These are phyloP conservation scores for Serrognathus titanus DNA, from an alignment of 2,888 invertebrate genomes.

Conservation along the genomic window DNA sequence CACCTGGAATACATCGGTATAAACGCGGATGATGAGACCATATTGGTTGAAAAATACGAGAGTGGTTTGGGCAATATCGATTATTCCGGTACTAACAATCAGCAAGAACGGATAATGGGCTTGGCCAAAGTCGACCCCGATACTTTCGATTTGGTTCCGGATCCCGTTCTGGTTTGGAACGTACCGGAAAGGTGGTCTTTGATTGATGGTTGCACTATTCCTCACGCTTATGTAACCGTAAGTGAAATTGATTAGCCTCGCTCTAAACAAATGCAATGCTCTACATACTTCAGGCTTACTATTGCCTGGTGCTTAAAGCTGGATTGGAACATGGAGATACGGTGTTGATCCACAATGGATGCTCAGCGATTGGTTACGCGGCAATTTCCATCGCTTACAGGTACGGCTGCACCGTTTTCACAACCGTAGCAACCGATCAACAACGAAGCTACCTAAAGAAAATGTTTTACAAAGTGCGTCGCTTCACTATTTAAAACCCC, in stretches of 20 bases:
- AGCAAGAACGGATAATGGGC: constrained; percentile 66
- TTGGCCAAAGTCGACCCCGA: constrained; percentile 50
- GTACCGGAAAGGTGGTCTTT: constrained; percentile 71
- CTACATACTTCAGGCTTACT: constrained; percentile 40
- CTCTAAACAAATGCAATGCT: not conserved
- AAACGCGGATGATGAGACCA: constrained; percentile 42
- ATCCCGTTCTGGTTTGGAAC: constrained; percentile 58
- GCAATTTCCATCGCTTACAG: constrained; percentile 62
- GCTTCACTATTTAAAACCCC: no score
- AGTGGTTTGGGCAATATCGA: constrained; percentile 42
- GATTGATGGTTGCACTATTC: constrained; percentile 73
- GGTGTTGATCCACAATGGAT: constrained; percentile 55
- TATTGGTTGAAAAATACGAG: constrained; percentile 30
- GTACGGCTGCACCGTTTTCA: constrained; percentile 58
- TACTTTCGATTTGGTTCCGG: constrained; percentile 37
- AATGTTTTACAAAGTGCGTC: constrained; percentile 39
- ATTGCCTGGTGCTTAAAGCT: constrained; percentile 46
- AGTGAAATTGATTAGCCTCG: constrained; percentile 17
- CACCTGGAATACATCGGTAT: constrained; percentile 40
- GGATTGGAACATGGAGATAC: constrained; percentile 44
- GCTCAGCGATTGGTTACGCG: constrained; percentile 70
- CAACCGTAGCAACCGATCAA: constrained; percentile 57
- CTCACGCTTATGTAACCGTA: constrained; percentile 71
- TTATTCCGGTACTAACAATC: constrained; percentile 41
- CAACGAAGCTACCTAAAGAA: constrained; percentile 41